phyloP scores from a whole-genome alignment of 2,888 invertebrate species.

The Dermolepida albohirtum region DNA sequence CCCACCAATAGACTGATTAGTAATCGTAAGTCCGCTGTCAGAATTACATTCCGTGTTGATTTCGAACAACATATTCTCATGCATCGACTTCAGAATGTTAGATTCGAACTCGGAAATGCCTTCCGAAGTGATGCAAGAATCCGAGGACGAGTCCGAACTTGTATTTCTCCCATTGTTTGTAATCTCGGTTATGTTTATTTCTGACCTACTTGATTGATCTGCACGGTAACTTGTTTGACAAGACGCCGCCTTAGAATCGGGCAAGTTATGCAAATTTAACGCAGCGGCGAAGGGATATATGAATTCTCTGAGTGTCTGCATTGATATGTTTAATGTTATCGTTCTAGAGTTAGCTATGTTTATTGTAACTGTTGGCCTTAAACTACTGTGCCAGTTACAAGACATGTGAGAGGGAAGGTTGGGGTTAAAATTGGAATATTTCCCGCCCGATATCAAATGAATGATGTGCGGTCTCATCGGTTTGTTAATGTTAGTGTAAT shows the following conservation, averaged over 20 bases:
- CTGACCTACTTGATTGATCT: background rate
- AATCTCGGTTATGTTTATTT: conserved; percentile 20
- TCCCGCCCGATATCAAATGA: conserved; percentile 43
- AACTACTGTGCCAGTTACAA: conserved; percentile 8
- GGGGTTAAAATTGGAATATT: conserved; percentile 35
- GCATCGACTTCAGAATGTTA: conserved; percentile 48
- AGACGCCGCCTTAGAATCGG: conserved; percentile 49
- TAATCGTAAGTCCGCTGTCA: conserved; percentile 14
- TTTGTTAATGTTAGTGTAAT: conserved; percentile 53
- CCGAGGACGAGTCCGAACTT: conserved; percentile 3
- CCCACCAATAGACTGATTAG: background rate
- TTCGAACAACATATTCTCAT: conserved; percentile 46
- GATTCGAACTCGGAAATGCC: conserved; percentile 48
- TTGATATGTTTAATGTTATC: conserved; percentile 58
- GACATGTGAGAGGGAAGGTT: conserved; percentile 12
- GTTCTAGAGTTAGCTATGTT: conserved; percentile 55
- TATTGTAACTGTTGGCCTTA: conserved; percentile 53
- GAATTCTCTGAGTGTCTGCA: conserved; percentile 58
- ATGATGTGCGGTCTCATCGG: conserved; percentile 56
- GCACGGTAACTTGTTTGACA: conserved; percentile 54
- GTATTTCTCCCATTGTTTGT: conserved; percentile 12
- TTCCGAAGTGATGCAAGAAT: conserved; percentile 1
- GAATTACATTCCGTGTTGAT: conserved; percentile 15
- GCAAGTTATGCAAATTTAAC: conserved; percentile 52
- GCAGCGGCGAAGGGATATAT: conserved; percentile 60